Base-by-base conservation (phyloP, 2,113 vertebrate genomes). In the Aegotheles bennettii region DNA sequence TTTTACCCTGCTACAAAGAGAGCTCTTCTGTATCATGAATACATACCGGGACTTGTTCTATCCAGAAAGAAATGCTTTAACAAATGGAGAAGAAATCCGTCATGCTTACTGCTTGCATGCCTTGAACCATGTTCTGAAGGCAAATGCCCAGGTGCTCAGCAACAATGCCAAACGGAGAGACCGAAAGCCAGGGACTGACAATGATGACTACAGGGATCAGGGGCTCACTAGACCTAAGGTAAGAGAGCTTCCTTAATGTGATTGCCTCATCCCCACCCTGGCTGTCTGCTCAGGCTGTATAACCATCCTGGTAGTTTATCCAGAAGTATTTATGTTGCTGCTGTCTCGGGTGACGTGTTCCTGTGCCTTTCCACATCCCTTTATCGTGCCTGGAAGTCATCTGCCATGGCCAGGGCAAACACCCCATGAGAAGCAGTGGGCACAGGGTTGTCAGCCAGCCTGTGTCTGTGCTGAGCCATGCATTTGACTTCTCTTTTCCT, bases 201-300 rank as follows among this genome's bases (percentile, higher is more conserved):
- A 86, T 0, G 99, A 99, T 4, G 98, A 98, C 75, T 98, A 98
- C 95, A 97, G 99, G 91, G 99, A 99, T 93, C 99, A 99, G 74
- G 99, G 99, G 9, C 98, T 99, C 53, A 99, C 99, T 9, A 98
- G 99, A 59, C 99, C 99, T 21, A 99, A 99, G 99, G 99, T 99
- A 92, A 96, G 91, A 56, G 61, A 54, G 35, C 54, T 70, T 45
- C 1, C 0, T 57, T 50, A 33, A 9, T 21, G 10, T 13, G 15
- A 5, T 73, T 69, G 15, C 35, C 14, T 28, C 0, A 2, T 35
- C 45, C 25, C 13, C 33, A 4, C 36, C 60, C 20, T 16, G n/a
- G 15, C 42, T 2, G 5, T 17, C 45, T 54, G 35, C 16, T 67
- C 65, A 45, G 57, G 26, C 48, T 29, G 1, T 26, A 3, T 56